phyloP scores from a whole-genome alignment of 2,113 vertebrate genomes.

The Mus musculus region DNA sequence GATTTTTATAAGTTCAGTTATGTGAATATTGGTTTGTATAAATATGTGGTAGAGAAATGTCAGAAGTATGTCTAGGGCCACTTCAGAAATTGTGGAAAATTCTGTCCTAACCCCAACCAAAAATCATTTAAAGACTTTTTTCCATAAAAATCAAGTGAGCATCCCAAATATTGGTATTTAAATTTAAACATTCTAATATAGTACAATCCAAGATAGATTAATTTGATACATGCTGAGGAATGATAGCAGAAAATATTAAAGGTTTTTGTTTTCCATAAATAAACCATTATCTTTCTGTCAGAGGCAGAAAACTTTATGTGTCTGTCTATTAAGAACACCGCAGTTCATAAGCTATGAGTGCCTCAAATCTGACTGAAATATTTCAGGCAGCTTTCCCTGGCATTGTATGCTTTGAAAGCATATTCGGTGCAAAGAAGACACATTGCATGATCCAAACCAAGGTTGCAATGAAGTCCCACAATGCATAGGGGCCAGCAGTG shows the following conservation, averaged over 20 bases:
- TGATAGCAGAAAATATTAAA: neutral
- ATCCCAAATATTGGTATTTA: neutral
- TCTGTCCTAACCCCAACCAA: neutral
- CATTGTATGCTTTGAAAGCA: neutral
- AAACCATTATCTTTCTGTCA: neutral
- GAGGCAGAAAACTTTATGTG: neutral
- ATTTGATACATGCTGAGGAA: neutral
- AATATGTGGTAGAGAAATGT: neutral
- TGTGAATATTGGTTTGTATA: neutral
- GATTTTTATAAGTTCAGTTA: neutral
- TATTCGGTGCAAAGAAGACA: neutral
- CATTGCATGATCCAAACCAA: neutral
- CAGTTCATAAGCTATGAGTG: neutral
- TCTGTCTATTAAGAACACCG: neutral
- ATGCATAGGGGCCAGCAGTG: neutral
- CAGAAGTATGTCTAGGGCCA: neutral
- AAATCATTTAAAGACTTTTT: neutral
- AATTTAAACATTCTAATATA: neutral
- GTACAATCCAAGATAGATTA: neutral
- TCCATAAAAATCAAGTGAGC: neutral
- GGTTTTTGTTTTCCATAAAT: neutral
- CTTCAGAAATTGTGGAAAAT: neutral
- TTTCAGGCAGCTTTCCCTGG: neutral
- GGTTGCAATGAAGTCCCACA: neutral
- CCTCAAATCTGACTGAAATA: neutral